Conservation (phyloP, 2,888 invertebrate genomes). For the Incurvaria masculella region DNA sequence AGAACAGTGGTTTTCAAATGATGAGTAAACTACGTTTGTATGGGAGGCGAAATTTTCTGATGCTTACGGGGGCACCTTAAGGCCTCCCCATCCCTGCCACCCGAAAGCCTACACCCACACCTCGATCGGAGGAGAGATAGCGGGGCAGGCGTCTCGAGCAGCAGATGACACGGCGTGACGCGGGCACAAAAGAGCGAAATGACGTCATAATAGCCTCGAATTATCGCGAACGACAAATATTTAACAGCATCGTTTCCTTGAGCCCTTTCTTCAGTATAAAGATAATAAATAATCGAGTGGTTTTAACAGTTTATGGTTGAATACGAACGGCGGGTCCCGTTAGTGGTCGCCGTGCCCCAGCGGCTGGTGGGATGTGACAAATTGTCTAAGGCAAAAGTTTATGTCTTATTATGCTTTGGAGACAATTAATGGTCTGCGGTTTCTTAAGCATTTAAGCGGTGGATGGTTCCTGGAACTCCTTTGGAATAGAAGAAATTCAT, state of each 20-base stretch:
- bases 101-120: no score
- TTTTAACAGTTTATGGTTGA: conserved; percentile 22
- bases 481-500: no score
- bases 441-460: no score
- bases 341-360: conserved; percentile 44
- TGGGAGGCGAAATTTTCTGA: no score
- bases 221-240: conserved; percentile 56
- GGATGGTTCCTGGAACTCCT: no score
- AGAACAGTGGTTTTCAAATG: no score
- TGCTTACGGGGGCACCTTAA: no score
- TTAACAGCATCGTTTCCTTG: conserved; percentile 50
- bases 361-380: conserved; percentile 31
- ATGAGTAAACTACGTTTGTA: no score
- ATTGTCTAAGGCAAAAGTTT: conserved; percentile 48
- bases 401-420: conserved; percentile 44
- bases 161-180: conserved; percentile 56
- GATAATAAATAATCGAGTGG: conserved; percentile 48
- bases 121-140: conserved; percentile 56
- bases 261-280: conserved; percentile 43
- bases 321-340: conserved; percentile 52
- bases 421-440: no score
- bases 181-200: conserved; percentile 54
- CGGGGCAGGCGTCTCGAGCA: conserved; percentile 51
- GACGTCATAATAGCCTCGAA: conserved; percentile 57
- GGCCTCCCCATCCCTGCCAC: no score